Conservation (phyloP, 2,113 vertebrate species). For the Pao palembangensis region DNA sequence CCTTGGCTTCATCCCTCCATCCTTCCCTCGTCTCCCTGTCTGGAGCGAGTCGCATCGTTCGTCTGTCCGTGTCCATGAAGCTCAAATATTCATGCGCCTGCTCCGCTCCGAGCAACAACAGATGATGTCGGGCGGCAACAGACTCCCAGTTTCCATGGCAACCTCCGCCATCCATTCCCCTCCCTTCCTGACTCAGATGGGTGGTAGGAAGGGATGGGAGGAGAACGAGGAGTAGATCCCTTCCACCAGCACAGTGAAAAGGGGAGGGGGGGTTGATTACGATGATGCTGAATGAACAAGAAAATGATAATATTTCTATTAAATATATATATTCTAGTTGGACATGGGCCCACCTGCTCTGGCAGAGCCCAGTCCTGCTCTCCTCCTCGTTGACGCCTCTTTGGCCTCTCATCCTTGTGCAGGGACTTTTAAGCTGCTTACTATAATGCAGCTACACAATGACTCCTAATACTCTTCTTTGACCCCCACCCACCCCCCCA, state of each 20-base stretch:
- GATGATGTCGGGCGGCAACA: constrained; percentile 59
- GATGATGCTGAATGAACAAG: neutral
- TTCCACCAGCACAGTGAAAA: neutral
- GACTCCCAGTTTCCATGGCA: constrained; percentile 71
- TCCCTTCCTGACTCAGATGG: constrained; percentile 26
- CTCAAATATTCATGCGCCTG: constrained; percentile 66
- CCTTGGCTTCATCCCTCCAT: constrained; percentile 7
- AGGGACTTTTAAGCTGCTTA: constrained; percentile 65
- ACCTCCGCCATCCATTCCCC: constrained; percentile 43
- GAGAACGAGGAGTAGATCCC: constrained; percentile 27
- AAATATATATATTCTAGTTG: neutral
- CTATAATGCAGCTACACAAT: constrained; percentile 53
- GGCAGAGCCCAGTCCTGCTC: constrained; percentile 7
- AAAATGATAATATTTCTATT: neutral
- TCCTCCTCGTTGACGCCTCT: constrained; percentile 16
- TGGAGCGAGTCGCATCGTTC: neutral
- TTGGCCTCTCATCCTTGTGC: constrained; percentile 27
- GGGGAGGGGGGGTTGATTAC: neutral
- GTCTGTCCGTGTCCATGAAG: constrained; percentile 50
- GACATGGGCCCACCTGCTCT: constrained; percentile 2
- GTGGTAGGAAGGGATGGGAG: constrained; percentile 24
- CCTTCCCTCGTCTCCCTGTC: constrained; percentile 2
- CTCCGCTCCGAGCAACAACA: constrained; percentile 33
- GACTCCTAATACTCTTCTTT: constrained; percentile 41
- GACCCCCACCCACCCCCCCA: constrained; percentile 13